A percentile compares a stretch with the other conserved stretches of the same genome.
Evolutionary conservation across 2,113 vertebrate species (phyloP).

Genomic region (Eptesicus fuscus): DNA sequence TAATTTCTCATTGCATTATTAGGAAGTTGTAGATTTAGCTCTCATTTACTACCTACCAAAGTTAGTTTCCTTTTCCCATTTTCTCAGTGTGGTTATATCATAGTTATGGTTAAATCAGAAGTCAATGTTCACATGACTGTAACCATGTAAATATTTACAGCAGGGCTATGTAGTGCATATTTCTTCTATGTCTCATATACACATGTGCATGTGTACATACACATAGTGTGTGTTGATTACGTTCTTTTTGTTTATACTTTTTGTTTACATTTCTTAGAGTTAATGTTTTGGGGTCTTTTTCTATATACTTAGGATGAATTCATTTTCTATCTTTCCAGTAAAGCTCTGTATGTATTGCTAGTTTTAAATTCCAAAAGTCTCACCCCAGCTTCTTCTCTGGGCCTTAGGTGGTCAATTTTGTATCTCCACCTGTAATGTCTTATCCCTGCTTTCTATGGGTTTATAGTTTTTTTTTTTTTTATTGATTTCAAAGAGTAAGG

Average conservation of each 20-base stretch:
- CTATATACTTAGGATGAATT: background rate
- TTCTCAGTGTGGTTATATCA: background rate
- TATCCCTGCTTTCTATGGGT: background rate
- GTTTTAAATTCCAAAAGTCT: background rate
- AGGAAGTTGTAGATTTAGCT: background rate
- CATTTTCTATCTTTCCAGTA: background rate
- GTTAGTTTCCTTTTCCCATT: background rate
- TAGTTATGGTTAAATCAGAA: background rate
- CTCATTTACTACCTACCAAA: background rate
- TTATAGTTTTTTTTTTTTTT: background rate
- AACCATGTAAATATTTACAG: background rate
- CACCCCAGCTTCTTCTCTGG: background rate
- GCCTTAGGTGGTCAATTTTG: background rate
- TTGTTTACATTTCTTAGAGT: background rate
- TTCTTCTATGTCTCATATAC: background rate
- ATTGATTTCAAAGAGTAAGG: no score
- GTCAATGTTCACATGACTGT: background rate
- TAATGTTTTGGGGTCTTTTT: background rate
- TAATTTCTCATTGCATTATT: background rate
- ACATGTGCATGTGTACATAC: background rate
- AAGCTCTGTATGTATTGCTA: background rate
- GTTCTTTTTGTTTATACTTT: background rate
- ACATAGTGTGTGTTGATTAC: background rate
- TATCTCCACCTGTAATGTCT: background rate
- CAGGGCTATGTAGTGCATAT: background rate